Conservation (phyloP, 1,140 invertebrate genomes). For the Drosophila takahashii region DNA sequence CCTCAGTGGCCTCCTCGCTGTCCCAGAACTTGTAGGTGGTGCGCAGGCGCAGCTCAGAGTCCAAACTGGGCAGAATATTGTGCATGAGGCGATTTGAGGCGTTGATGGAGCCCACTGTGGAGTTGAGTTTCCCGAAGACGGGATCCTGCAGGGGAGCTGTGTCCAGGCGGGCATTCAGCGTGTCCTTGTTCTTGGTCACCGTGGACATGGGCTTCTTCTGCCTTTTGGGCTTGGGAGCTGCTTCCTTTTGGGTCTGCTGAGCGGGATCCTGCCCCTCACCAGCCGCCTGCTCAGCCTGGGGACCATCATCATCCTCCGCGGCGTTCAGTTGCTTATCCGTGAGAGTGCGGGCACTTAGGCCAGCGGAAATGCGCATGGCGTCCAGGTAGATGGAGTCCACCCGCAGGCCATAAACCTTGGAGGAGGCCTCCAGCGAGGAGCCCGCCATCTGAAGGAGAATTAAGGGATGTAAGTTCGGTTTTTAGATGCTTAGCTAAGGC, state of each 20-base stretch:
- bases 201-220: conserved; percentile 77
- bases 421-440: conserved; percentile 90
- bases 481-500: too few relatives aligned
- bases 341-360: conserved; percentile 83
- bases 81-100: conserved; percentile 81
- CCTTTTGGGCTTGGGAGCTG: conserved; percentile 67
- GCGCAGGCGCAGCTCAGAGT: conserved; percentile 68
- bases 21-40: conserved; percentile 76
- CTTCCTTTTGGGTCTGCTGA: background rate
- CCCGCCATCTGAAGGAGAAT: conserved; percentile 85
- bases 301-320: conserved; percentile 65
- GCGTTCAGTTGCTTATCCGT: conserved; percentile 58
- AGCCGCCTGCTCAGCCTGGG: conserved; percentile 30
- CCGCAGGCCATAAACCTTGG: conserved; percentile 90
- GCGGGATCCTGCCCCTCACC: conserved; percentile 23
- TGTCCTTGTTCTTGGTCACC: conserved; percentile 84
- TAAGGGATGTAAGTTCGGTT: too few relatives aligned
- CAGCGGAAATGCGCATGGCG: conserved; percentile 88
- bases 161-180: conserved; percentile 76
- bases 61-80: conserved; percentile 71
- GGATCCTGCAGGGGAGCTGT: conserved; percentile 78
- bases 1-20: conserved; percentile 9
- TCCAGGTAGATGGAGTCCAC: conserved; percentile 90
- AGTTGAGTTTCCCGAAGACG: conserved; percentile 81
- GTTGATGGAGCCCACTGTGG: conserved; percentile 79